A percentile compares a stretch with the other conserved stretches of the same genome.
Evolutionary conservation across 2,113 vertebrate genomes (phyloP).

Genomic region (Camarhynchus parvulus): DNA sequence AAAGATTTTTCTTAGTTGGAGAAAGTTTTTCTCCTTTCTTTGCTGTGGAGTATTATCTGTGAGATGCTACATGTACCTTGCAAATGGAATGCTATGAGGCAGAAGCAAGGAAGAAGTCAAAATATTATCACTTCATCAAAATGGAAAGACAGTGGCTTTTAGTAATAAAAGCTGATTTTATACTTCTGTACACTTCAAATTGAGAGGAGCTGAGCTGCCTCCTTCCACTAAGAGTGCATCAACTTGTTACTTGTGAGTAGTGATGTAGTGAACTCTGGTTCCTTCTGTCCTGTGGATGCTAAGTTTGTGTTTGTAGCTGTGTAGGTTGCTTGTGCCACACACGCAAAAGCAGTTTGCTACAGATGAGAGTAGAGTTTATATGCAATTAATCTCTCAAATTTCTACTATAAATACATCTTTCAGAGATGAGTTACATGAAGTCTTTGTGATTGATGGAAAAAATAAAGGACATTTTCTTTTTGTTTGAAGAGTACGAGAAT

Average conservation of each 20-base stretch:
- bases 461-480: not conserved
- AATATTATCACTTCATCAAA: not conserved
- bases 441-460: not conserved
- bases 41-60: not conserved
- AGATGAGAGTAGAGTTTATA: not conserved
- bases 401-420: not conserved
- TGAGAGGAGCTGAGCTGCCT: not conserved
- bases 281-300: not conserved
- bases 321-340: not conserved
- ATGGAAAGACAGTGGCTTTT: not conserved
- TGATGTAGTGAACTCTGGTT: not conserved
- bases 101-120: not conserved
- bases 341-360: not conserved
- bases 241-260: not conserved
- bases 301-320: not conserved
- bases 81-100: accelerated
- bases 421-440: not conserved
- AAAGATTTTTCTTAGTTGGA: not conserved
- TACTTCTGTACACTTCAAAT: not conserved
- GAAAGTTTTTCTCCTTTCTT: not conserved
- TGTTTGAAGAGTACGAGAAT: not conserved
- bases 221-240: not conserved
- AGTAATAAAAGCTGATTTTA: not conserved
- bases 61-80: not conserved
- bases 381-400: not conserved